Percentiles rank a stretch among this genome's conserved stretches.
phyloP scores from a whole-genome alignment of 2,888 invertebrate species.

The Morpho deidamia region DNA sequence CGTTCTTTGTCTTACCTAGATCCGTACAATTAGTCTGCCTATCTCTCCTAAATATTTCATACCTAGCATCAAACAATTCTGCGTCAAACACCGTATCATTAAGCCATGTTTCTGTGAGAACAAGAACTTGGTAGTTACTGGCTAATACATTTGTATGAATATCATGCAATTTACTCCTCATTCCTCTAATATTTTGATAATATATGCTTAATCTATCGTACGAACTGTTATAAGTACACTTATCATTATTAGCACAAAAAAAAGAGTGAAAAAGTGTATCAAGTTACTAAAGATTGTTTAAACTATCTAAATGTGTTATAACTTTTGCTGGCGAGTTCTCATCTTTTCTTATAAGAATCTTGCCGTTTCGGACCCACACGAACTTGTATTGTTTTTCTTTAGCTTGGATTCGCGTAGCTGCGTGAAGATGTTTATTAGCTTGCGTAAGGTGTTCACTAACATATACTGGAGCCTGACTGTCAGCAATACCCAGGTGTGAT shows the following conservation, averaged over 20 bases:
- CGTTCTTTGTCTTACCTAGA: not conserved
- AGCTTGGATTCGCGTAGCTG: slow-evolving; percentile 1
- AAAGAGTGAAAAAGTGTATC: not conserved
- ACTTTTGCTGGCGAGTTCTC: not conserved
- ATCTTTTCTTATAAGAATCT: slow-evolving; percentile 15
- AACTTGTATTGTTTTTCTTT: slow-evolving; percentile 6
- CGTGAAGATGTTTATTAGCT: slow-evolving; percentile 8
- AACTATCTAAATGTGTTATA: not conserved
- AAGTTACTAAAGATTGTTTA: not conserved
- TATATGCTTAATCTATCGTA: not conserved
- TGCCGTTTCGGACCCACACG: slow-evolving; percentile 3
- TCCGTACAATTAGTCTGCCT: not conserved
- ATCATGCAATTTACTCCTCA: not conserved
- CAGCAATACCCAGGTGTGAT: not conserved
- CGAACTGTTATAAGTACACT: not conserved
- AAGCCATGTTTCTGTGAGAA: not conserved
- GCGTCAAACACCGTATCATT: not conserved
- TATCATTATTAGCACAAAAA: not conserved
- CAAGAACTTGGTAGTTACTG: not conserved
- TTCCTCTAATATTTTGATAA: not conserved
- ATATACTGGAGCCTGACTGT: not conserved
- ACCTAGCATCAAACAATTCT: not conserved
- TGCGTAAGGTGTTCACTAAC: slow-evolving; percentile 6
- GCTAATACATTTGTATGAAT: not conserved
- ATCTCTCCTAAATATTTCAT: not conserved